Conservation (phyloP, 2,797 vertebrate genomes). For the Nannoperca obscura region DNA sequence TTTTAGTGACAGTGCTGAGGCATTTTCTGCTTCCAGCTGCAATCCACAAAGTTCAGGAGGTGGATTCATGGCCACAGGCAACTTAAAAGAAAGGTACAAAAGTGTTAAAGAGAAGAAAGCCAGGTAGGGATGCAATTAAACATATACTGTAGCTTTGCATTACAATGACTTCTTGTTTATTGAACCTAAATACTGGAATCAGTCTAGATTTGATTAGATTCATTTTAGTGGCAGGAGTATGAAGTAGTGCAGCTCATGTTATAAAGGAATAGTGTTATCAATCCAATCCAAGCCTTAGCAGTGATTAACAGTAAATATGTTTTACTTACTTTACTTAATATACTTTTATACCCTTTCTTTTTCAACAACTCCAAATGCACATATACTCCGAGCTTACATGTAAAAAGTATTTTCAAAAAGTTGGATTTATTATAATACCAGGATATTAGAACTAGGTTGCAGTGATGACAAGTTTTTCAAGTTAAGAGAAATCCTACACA, state of each 20-base stretch:
- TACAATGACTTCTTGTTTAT: slow-evolving; percentile 11
- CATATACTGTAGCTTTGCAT: neutral
- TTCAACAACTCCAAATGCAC: neutral
- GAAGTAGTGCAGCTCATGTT: neutral
- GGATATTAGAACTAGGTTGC: neutral
- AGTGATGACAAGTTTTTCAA: neutral
- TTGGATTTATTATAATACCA: neutral
- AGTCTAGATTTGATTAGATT: slow-evolving; percentile 27
- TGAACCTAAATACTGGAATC: neutral
- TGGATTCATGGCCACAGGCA: neutral
- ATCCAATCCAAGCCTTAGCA: neutral
- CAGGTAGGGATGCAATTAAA: neutral
- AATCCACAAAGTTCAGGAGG: neutral
- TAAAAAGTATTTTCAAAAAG: neutral
- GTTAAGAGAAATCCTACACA: neutral
- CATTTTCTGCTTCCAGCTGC: slow-evolving; percentile 4
- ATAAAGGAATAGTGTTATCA: neutral
- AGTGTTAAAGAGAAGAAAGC: neutral
- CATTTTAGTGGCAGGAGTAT: slow-evolving; percentile 3
- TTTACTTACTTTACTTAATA: neutral
- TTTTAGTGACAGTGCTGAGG: neutral
- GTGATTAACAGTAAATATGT: neutral
- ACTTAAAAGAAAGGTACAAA: neutral
- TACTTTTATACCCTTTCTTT: neutral
- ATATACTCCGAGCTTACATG: neutral